Evolutionary conservation across 2,888 invertebrate species (phyloP), one percentile per base, ranked within the genome.

Genomic region (Hirtodrosophila trivittata): DNA sequence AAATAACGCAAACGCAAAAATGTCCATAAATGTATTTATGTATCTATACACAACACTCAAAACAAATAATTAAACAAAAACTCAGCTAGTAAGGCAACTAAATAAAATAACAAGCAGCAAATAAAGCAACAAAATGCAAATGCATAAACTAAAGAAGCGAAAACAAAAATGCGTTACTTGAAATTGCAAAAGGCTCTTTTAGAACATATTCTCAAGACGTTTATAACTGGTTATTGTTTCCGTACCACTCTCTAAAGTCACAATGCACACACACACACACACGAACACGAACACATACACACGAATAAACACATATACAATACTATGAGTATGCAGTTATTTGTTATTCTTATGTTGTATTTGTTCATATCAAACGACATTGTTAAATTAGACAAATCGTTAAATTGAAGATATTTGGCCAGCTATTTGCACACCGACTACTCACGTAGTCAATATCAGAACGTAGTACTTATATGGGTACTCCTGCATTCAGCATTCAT

Each of bases 11-110:
- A 70, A 72, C 46, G 72, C 66, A 62, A 77, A 76, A 76, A 82
- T 82, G 81, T 82, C 81, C 81, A 86, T 82, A 85, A 85, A 87
- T 86, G 85, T 83, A 81, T 82, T 87, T 86, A 83, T 86, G 86
- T 86, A 86, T 84, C 75, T 82, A 80, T 84, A 82, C 86, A 86
- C 81, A 67, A 81, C 68, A 75, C 65, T 46, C 55, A 49, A 64
- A 52, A 37, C 10, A 51, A 55, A 63, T 49, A 35, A 56, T 39
- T 37, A 55, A 51, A 39, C 28, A 49, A 54, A 45, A 78, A 60
- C 50, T 70, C 63, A 70, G 75, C 72, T 72, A 71, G 54, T 77
- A 75, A 78, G 68, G 56, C 63, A 62, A 57, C 51, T 54, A 52
- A 56, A 52, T 32, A 69, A 58, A 60, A 60, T 58, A 60, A 70